Percentiles rank a stretch among this genome's conserved stretches.
These are phyloP conservation scores for Odontesthes bonariensis DNA, from an alignment of 2,113 vertebrate species.

Conservation along the genomic window DNA sequence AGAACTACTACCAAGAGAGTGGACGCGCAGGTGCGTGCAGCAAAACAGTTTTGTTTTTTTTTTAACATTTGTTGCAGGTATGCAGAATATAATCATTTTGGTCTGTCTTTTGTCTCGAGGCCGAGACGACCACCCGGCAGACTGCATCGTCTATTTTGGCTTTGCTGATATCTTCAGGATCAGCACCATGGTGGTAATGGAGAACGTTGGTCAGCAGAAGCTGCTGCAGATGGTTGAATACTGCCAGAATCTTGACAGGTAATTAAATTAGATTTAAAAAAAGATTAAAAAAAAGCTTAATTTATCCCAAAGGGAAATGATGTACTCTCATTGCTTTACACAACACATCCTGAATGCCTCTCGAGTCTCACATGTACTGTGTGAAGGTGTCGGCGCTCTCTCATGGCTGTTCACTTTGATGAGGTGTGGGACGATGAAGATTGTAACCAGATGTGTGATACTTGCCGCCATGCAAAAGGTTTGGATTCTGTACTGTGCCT, in stretches of 20 bases:
- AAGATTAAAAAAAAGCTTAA: too few species aligned
- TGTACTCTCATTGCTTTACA: too few species aligned
- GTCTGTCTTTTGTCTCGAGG: constrained; percentile 76
- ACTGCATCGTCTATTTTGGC: constrained; percentile 94
- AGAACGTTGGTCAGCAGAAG: constrained; percentile 96
- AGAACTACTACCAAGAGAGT: constrained; percentile 99
- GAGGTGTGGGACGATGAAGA: constrained; percentile 93
- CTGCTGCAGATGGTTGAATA: constrained; percentile 95
- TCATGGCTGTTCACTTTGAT: constrained; percentile 95
- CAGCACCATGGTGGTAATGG: constrained; percentile 98
- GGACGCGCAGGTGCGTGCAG: constrained; percentile 91
- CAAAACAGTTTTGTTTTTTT: too few species aligned
- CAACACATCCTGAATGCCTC: not conserved
- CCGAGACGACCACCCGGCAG: constrained; percentile 90
- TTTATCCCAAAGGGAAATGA: too few species aligned
- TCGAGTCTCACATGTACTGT: constrained; percentile 37
- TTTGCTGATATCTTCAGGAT: constrained; percentile 95
- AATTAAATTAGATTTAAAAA: not conserved
- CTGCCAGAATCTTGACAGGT: constrained; percentile 90
- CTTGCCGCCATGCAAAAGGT: constrained; percentile 87
- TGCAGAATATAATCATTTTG: not conserved
- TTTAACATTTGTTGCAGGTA: too few species aligned
- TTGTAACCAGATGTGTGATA: constrained; percentile 94
- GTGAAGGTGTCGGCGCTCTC: constrained; percentile 91
- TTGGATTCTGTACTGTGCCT: constrained; percentile 40